Conservation (phyloP, 2,113 vertebrate genomes). For the Marmota monax region DNA sequence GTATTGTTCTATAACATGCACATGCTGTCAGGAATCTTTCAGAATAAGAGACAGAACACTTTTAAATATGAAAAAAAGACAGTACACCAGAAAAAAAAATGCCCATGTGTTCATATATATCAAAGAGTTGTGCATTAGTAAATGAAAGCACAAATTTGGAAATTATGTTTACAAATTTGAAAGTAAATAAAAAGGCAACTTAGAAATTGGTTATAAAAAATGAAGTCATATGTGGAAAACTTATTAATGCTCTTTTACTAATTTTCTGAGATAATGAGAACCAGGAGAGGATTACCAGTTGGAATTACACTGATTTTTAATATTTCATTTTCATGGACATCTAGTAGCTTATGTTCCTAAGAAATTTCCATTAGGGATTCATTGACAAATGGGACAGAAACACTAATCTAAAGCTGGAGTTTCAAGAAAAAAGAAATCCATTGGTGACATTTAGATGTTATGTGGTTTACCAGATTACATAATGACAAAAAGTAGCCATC, state of each 20-base stretch:
- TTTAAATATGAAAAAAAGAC: conserved; percentile 52
- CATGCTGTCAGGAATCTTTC: neutral
- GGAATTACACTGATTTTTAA: conserved; percentile 79
- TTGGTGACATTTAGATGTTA: conserved; percentile 23
- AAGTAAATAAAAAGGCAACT: conserved; percentile 81
- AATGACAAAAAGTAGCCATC: conserved; percentile 72
- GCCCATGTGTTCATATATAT: neutral
- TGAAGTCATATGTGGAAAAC: conserved; percentile 79
- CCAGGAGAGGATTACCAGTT: conserved; percentile 77
- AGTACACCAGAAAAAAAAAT: conserved; percentile 46
- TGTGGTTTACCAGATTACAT: conserved; percentile 73
- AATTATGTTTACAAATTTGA: conserved; percentile 78
- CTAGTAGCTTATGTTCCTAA: neutral
- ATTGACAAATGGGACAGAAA: conserved; percentile 68
- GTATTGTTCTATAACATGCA: neutral
- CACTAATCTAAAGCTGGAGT: neutral
- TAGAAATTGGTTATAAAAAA: conserved; percentile 82
- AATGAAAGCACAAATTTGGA: conserved; percentile 61
- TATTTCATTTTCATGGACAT: conserved; percentile 64
- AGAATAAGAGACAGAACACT: conserved; percentile 42
- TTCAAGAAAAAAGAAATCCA: conserved; percentile 55
- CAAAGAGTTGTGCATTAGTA: conserved; percentile 45
- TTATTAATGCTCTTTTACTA: conserved; percentile 76
- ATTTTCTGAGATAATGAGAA: conserved; percentile 78
- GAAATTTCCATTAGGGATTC: conserved; percentile 72